Evolutionary conservation across 1,140 invertebrate genomes (phyloP).

Genomic region (Aradophagus sp.): DNA sequence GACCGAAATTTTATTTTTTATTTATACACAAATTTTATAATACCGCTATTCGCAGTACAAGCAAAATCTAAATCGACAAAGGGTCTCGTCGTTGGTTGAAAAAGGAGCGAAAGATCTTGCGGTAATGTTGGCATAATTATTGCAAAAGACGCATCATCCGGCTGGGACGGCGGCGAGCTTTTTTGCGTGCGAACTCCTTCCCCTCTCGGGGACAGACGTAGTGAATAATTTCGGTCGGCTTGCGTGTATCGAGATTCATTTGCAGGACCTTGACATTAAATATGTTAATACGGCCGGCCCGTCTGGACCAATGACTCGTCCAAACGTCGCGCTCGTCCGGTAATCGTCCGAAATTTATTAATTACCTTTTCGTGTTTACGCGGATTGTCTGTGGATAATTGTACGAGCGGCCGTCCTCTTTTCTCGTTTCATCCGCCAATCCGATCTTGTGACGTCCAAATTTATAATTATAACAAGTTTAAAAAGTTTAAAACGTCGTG

Average conservation of each 20-base stretch:
- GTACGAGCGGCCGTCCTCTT: conserved; percentile 13
- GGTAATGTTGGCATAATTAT: conserved; percentile 30
- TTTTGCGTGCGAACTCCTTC: conserved; percentile 56
- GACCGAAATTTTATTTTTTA: too few species aligned
- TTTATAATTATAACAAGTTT: too few species aligned
- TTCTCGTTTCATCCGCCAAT: too few species aligned
- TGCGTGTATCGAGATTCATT: conserved; percentile 60
- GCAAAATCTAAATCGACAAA: background rate
- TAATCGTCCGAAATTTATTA: conserved; percentile 52
- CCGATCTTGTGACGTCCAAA: too few species aligned
- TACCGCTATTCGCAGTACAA: too few species aligned
- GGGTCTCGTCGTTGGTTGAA: too few species aligned
- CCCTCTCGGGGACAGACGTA: conserved; percentile 36
- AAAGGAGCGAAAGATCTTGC: conserved; percentile 20
- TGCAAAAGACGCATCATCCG: conserved; percentile 39
- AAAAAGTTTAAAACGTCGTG: too few species aligned
- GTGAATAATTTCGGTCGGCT: conserved; percentile 58
- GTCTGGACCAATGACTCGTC: conserved; percentile 63
- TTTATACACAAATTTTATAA: too few species aligned
- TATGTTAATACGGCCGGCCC: conserved; percentile 63
- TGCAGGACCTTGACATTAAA: conserved; percentile 68
- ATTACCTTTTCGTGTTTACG: conserved; percentile 56
- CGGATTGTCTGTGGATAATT: conserved; percentile 35
- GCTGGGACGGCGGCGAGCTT: conserved; percentile 25
- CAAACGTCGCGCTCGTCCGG: conserved; percentile 59